phyloP scores from a whole-genome alignment of 2,888 invertebrate genomes.

The Oscheius onirici region DNA sequence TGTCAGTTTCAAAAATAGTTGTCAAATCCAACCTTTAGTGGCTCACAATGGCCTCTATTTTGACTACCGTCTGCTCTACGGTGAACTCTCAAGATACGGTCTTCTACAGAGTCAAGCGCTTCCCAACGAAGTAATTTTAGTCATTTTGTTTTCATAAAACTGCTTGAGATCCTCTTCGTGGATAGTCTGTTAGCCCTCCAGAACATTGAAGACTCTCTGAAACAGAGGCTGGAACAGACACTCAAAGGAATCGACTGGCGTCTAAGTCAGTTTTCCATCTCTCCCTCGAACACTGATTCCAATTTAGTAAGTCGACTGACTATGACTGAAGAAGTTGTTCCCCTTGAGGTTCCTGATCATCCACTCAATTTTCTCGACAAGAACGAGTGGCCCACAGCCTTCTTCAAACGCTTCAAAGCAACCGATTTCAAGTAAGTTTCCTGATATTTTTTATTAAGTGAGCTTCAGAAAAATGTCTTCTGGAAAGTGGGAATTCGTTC shows the following conservation, averaged over 20 bases:
- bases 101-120: slow-evolving; percentile 35
- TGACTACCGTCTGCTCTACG: slow-evolving; percentile 62
- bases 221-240: slow-evolving; percentile 29
- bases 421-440: slow-evolving; percentile 21
- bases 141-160: background rate
- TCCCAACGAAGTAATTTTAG: slow-evolving; percentile 33
- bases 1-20: background rate
- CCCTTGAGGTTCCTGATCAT: slow-evolving; percentile 23
- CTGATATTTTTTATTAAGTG: background rate
- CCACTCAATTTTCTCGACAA: slow-evolving; percentile 41
- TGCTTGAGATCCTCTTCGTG: slow-evolving; percentile 49
- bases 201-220: slow-evolving; percentile 50
- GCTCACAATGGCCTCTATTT: slow-evolving; percentile 58
- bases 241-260: slow-evolving; percentile 43
- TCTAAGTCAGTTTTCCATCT: slow-evolving; percentile 31
- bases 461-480: slow-evolving; percentile 1
- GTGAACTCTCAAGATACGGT: slow-evolving; percentile 52
- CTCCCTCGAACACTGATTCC: background rate
- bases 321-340: background rate
- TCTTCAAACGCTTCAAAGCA: slow-evolving; percentile 30
- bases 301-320: slow-evolving; percentile 7
- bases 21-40: slow-evolving; percentile 36
- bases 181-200: slow-evolving; percentile 55
- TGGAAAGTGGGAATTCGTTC: slow-evolving; percentile 23
- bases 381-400: slow-evolving; percentile 50